Conservation (phyloP, 2,113 vertebrate genomes). For the Gasterosteus nipponicus region DNA sequence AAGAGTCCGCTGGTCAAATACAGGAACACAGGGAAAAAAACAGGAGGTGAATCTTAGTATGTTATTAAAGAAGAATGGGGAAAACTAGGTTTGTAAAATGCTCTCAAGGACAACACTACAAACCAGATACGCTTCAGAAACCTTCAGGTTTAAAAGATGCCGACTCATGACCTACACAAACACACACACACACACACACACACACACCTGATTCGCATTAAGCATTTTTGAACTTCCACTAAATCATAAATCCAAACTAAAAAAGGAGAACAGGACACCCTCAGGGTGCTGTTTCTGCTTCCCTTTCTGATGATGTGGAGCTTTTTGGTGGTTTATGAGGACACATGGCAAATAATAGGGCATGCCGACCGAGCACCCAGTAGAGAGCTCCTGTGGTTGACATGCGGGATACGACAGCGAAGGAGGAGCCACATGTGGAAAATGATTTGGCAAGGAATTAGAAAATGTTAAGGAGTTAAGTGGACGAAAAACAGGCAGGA, state of each 20-base stretch:
- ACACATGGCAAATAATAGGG: slow-evolving; percentile 55
- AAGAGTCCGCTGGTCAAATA: slow-evolving; percentile 2
- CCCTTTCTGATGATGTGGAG: slow-evolving; percentile 55
- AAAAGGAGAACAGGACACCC: slow-evolving; percentile 2
- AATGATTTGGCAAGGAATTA: background rate
- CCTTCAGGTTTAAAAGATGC: background rate
- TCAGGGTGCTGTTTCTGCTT: slow-evolving; percentile 10
- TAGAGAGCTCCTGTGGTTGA: slow-evolving; percentile 41
- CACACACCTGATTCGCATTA: slow-evolving; percentile 35
- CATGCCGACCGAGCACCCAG: slow-evolving; percentile 4
- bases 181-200: slow-evolving; percentile 17
- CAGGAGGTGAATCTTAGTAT: background rate
- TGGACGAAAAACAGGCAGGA: background rate
- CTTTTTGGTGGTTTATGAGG: slow-evolving; percentile 49
- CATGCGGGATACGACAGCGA: slow-evolving; percentile 13
- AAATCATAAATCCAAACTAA: slow-evolving; percentile 19
- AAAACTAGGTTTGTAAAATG: background rate
- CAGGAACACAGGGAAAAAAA: background rate
- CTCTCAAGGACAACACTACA: background rate
- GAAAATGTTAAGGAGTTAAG: background rate
- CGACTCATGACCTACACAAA: slow-evolving; percentile 19
- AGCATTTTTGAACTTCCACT: slow-evolving; percentile 7
- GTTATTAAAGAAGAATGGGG: background rate
- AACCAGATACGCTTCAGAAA: background rate
- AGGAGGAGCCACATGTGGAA: background rate